A percentile compares a stretch with the other conserved stretches of the same genome.
These are phyloP conservation scores for Bergia sp. DNA, from an alignment of 92 coral and sea anemone genomes.

Conservation along the genomic window DNA sequence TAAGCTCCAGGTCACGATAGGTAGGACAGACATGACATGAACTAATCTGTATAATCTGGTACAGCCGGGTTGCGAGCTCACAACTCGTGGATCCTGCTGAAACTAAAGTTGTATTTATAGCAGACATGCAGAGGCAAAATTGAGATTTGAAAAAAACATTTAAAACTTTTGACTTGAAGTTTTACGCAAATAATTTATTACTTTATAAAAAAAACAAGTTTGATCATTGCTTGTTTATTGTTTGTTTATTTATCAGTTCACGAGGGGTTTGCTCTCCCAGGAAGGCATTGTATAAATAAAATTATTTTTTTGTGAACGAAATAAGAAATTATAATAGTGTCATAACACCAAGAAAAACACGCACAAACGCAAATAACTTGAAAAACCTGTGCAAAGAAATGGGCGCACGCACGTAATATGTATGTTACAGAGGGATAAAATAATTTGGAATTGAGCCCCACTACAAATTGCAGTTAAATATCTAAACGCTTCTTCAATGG, in stretches of 20 bases:
- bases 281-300: constrained; percentile 31
- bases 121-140: background rate
- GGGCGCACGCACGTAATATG: background rate
- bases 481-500: constrained; percentile 42
- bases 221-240: constrained; percentile 23
- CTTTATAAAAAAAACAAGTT: constrained; percentile 6
- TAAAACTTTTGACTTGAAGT: background rate
- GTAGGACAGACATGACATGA: background rate
- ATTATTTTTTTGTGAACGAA: background rate
- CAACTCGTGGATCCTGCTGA: background rate
- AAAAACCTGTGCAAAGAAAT: background rate
- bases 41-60: constrained; percentile 38
- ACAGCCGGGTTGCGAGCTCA: background rate
- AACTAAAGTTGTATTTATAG: background rate
- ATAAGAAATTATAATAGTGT: constrained; percentile 18
- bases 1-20: constrained; percentile 28
- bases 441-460: constrained; percentile 48
- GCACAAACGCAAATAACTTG: background rate
- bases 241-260: constrained; percentile 33
- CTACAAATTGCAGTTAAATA: constrained; percentile 45
- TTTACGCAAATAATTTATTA: constrained; percentile 10
- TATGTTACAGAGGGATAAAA: constrained; percentile 19
- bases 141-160: background rate
- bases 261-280: constrained; percentile 42
- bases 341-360: constrained; percentile 29